Evolutionary conservation across 2,113 vertebrate genomes (phyloP), one percentile per base, ranked within the genome.

Genomic region (Cnemophilus loriae): DNA sequence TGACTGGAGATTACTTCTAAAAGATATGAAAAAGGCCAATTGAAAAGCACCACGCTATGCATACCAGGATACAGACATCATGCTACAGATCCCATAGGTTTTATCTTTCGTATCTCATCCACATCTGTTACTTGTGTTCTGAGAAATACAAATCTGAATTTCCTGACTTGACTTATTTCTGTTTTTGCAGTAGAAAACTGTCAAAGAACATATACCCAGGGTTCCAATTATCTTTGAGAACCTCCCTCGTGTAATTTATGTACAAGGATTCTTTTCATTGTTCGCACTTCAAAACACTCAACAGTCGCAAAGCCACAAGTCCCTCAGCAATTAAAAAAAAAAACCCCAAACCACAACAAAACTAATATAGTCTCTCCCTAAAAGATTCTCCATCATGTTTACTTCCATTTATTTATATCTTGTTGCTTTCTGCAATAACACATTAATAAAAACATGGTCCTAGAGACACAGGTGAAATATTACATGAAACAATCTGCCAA

Each of bases 31-130:
- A 93, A 80, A 42, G 27, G 70, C 37, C 70, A 78, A 77, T 1
- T 77, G 33, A 64, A 80, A 84, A 42, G 9, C 13, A 32, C 18
- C 1, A 3, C 16, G 26, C 33, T 52, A 21, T 4, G 17, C 47
- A 14, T 30, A 81, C 55, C 24, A 44, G 1, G 5, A 39, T 69
- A 68, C 6, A 17, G 39, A 37, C 44, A 69, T 12, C 22, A n/a
- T 0, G 0, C n/a, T 73, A 68, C 9, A 13, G 33, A 78, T 65
- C 19, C 3, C 28, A 41, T 0, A 89, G 22, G 10, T 49, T 60
- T 60, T 73, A 35, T 27, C 18, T 78, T 70, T 53, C 9, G 3
- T 53, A 37, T 27, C 14, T 80, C 68, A 80, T n/a, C 23, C 44
- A 50, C 4, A 3, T 11, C 24, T n/a, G 32, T 68, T 82, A 22